A percentile compares a stretch with the other conserved stretches of the same genome.
Conservation (phyloP, 2,113 vertebrate species). For the Saguinus midas region DNA sequence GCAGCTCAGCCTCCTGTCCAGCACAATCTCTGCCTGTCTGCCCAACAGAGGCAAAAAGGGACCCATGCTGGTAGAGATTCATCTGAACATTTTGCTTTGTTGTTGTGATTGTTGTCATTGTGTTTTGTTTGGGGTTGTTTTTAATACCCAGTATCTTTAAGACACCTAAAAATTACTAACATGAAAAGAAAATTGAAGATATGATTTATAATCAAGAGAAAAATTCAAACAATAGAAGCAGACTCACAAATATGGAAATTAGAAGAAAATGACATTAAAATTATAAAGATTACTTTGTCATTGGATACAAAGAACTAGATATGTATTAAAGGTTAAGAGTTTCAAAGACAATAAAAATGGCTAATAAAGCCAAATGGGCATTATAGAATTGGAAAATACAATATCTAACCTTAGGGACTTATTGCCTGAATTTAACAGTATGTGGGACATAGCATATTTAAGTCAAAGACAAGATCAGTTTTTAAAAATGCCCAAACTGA, state of each 20-base stretch:
- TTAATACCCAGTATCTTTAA: background rate
- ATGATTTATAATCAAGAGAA: background rate
- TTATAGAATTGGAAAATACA: background rate
- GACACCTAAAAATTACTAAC: conserved; percentile 11
- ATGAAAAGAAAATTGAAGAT: conserved; percentile 5
- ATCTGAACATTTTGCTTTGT: background rate
- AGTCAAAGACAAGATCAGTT: background rate
- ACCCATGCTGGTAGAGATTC: background rate
- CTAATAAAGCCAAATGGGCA: background rate
- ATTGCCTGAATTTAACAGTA: background rate
- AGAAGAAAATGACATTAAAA: conserved; percentile 6
- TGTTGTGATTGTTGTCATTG: background rate
- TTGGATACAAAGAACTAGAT: background rate
- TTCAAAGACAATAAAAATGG: background rate
- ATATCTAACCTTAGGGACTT: background rate
- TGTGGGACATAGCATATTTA: background rate
- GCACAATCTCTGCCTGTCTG: background rate
- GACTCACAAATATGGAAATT: background rate
- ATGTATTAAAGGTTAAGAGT: conserved; percentile 8
- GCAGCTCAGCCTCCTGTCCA: background rate
- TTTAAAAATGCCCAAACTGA: background rate
- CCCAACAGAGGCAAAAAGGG: background rate
- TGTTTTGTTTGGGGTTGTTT: background rate
- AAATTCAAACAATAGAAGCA: conserved; percentile 13
- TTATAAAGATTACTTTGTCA: conserved; percentile 18